Percentiles rank a stretch among this genome's conserved stretches.
Evolutionary conservation across 2,113 vertebrate species (phyloP).

Genomic region (Gadus chalcogrammus): DNA sequence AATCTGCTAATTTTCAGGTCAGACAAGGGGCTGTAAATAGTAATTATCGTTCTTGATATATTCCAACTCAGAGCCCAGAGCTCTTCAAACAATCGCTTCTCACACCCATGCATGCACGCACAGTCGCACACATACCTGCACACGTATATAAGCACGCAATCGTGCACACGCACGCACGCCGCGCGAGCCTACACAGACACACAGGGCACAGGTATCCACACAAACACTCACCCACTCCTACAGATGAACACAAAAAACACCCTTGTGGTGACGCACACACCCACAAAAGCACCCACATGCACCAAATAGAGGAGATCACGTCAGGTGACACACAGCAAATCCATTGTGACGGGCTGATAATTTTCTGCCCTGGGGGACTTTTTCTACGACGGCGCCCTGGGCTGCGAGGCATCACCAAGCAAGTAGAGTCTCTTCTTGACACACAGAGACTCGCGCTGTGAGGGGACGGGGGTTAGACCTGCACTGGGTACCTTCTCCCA

Average conservation of each 20-base stretch:
- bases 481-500: too few relatives aligned
- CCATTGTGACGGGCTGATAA: slow-evolving; percentile 45
- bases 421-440: slow-evolving; percentile 6
- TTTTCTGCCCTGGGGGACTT: slow-evolving; percentile 28
- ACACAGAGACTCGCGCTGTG: background rate
- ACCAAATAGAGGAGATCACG: slow-evolving; percentile 45
- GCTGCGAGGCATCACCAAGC: slow-evolving; percentile 27
- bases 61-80: slow-evolving; percentile 62
- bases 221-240: too few relatives aligned
- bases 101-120: slow-evolving; percentile 5
- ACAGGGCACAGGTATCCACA: background rate
- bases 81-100: slow-evolving; percentile 53
- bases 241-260: too few relatives aligned
- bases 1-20: too few relatives aligned
- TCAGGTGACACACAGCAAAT: slow-evolving; percentile 60
- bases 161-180: slow-evolving; percentile 13
- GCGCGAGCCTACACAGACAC: background rate
- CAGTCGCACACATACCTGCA: slow-evolving; percentile 5
- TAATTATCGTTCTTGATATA: slow-evolving; percentile 64
- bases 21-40: slow-evolving; percentile 28
- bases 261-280: slow-evolving; percentile 14
- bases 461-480: too few relatives aligned
- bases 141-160: slow-evolving; percentile 24
- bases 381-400: slow-evolving; percentile 29
- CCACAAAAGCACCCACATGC: slow-evolving; percentile 14